phyloP scores from a whole-genome alignment of 2,113 vertebrate species.

The Ciconia boyciana region DNA sequence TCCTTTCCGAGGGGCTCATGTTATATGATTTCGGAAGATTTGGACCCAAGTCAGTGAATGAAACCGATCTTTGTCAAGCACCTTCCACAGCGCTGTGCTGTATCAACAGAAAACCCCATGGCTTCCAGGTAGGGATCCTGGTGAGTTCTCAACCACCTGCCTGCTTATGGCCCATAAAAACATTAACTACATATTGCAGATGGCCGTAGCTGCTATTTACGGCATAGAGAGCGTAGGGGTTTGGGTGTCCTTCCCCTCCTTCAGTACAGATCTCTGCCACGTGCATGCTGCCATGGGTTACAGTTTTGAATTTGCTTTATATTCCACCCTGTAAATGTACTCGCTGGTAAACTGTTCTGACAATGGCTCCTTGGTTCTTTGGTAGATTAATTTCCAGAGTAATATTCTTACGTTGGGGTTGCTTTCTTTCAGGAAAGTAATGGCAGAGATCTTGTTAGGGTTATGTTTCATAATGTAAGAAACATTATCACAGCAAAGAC shows the following conservation, averaged over 20 bases:
- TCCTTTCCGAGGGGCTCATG: background rate
- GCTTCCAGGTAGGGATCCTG: background rate
- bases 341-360: background rate
- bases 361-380: background rate
- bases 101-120: background rate
- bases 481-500: background rate
- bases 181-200: rapidly evolving
- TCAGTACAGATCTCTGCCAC: rapidly evolving
- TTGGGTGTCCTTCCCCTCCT: background rate
- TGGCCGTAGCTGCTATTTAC: background rate
- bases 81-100: background rate
- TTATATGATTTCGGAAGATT: background rate
- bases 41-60: background rate
- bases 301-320: background rate
- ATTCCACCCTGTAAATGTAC: background rate
- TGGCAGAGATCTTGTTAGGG: background rate
- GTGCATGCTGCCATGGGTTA: background rate
- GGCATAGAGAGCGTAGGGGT: rapidly evolving
- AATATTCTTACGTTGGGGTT: background rate
- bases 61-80: rapidly evolving
- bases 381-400: background rate
- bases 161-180: background rate
- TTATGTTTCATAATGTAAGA: background rate
- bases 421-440: background rate
- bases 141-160: background rate